Evolutionary conservation across 2,797 vertebrate species (phyloP), one percentile per base, ranked within the genome.

Genomic region (Phaenicophaeus curvirostris): DNA sequence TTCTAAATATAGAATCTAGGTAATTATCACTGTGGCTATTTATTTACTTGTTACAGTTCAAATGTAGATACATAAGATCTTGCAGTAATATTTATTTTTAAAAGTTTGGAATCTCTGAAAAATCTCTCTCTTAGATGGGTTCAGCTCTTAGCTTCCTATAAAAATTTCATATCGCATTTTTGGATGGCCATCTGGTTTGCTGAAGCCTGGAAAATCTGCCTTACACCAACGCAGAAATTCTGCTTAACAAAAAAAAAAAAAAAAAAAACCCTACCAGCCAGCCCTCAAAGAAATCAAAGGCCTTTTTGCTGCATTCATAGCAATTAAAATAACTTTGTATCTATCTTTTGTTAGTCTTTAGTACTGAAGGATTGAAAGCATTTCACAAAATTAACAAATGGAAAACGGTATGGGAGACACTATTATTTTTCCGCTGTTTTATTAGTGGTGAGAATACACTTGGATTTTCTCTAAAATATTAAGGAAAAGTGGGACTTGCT

Each of bases 101-200:
- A 97, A 98, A 97, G 95, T 97, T 97, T 97, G 97, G 96, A 97
- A 94, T 97, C 92, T 97, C 89, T 94, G 96, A 97, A 97, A 92
- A 94, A 90, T 87, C 76, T 94, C 86, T 97, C 95, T 95, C 89
- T 97, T 94, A 97, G 92, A 96, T 96, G 94, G 94, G 87, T 98
- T 97, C 96, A 97, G 96, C 95, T 97, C 97, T 96, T 95, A 97
- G 96, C 96, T 98, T 97, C 97, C 97, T 98, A 97, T 98, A 98
- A 97, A 98, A 97, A 97, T 98, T 97, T 98, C 97, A 97, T 97
- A 97, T 98, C 92, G 96, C 98, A 98, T 98, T 98, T 98, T 98
- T 97, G 98, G 98, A 97, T 97, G 97, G 97, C 98, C 98, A 98
- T 98, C 98, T 98, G 98, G 97, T 98, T 98, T 98, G 97, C 95